Evolutionary conservation across 1,140 invertebrate species (phyloP).

Genomic region (Drosophila bifasciata): DNA sequence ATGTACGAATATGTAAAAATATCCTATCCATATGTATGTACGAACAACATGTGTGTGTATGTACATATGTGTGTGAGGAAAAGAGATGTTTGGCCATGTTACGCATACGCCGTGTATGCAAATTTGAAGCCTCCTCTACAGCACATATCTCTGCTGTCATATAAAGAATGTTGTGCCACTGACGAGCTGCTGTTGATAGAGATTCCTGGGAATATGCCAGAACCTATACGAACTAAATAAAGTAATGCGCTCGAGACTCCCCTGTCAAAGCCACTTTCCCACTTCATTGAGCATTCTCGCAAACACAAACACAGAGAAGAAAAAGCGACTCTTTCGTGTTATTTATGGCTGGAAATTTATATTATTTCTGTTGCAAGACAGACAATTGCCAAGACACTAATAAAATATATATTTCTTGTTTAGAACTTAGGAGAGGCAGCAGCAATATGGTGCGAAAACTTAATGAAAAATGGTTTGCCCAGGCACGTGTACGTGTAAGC

Average conservation of each 20-base stretch:
- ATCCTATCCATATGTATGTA: too few relatives aligned
- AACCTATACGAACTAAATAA: conserved; percentile 36
- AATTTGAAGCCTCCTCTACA: conserved; percentile 37
- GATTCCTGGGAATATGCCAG: conserved; percentile 15
- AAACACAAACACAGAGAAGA: conserved; percentile 5
- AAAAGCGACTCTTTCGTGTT: conserved; percentile 13
- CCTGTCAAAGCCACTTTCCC: conserved; percentile 56
- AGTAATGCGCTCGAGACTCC: conserved; percentile 42
- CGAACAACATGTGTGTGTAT: too few relatives aligned
- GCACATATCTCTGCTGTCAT: conserved; percentile 35
- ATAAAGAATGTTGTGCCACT: conserved; percentile 41
- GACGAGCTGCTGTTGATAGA: conserved; percentile 59
- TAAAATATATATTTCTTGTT: conserved; percentile 59
- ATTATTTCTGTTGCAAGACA: conserved; percentile 43
- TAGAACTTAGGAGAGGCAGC: conserved; percentile 54
- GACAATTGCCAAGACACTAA: conserved; percentile 60
- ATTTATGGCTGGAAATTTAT: conserved; percentile 71
- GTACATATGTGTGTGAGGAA: neutral
- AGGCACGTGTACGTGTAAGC: conserved; percentile 35
- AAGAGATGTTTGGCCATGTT: conserved; percentile 8
- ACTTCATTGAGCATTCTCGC: conserved; percentile 47
- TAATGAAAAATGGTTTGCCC: conserved; percentile 71
- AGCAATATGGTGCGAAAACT: conserved; percentile 71
- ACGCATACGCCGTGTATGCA: conserved; percentile 53
- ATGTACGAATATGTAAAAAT: neutral